Evolutionary conservation across 1,140 invertebrate genomes (phyloP).

Genomic region (Sipha flava): DNA sequence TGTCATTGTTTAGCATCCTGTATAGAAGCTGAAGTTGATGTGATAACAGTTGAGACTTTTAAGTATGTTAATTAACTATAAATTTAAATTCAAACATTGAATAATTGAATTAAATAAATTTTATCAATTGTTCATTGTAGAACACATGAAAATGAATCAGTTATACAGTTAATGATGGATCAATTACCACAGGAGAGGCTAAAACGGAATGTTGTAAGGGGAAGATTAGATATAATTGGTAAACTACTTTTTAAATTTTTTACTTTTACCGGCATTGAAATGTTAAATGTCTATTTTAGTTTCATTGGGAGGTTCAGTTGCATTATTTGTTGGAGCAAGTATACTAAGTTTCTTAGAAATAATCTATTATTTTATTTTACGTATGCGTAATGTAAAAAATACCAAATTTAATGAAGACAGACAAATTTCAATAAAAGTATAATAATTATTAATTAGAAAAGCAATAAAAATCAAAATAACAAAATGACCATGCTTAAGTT

Average conservation of each 20-base stretch:
- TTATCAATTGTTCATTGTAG: neutral
- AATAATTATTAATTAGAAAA: neutral
- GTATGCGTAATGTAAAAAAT: slow-evolving; percentile 35
- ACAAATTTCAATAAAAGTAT: neutral
- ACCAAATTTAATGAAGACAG: neutral
- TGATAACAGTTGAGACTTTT: slow-evolving; percentile 27
- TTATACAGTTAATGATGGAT: slow-evolving; percentile 49
- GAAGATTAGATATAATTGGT: slow-evolving; percentile 55
- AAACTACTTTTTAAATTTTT: slow-evolving; percentile 27
- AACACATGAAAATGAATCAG: slow-evolving; percentile 39
- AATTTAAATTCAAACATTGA: neutral
- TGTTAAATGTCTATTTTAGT: slow-evolving; percentile 43
- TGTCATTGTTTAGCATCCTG: slow-evolving; percentile 55
- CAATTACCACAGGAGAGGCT: slow-evolving; percentile 52
- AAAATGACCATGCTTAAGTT: too few relatives aligned
- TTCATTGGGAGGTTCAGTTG: slow-evolving; percentile 54
- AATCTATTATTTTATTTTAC: slow-evolving; percentile 48
- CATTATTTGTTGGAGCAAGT: slow-evolving; percentile 55
- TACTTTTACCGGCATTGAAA: neutral
- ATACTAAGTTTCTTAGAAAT: slow-evolving; percentile 55
- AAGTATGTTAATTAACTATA: neutral
- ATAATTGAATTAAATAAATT: too few relatives aligned
- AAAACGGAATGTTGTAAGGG: slow-evolving; percentile 54
- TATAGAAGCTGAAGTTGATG: slow-evolving; percentile 48
- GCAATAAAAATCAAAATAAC: neutral